These are phyloP conservation scores for Synergus japonicus DNA, from an alignment of 2,888 invertebrate genomes.

Conservation along the genomic window DNA sequence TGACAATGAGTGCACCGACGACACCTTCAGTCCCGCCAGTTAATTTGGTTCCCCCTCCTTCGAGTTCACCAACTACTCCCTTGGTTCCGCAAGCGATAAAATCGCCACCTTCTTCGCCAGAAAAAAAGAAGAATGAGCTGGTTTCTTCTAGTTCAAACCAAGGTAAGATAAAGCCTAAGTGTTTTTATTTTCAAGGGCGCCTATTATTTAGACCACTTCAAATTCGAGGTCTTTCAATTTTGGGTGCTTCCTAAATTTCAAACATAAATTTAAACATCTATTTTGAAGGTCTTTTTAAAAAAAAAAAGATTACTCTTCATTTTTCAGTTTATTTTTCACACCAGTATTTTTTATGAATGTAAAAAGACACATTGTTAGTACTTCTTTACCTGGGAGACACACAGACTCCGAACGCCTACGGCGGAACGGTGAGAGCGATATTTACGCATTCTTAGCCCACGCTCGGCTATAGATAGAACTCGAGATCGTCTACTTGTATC, in stretches of 20 bases:
- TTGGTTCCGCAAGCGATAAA: conserved; percentile 49
- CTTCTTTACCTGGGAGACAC: conserved; percentile 14
- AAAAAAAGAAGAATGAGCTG: conserved; percentile 24
- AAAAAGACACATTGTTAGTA: background rate
- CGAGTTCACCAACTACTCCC: conserved; percentile 71
- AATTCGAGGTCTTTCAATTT: background rate
- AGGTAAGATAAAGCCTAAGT: background rate
- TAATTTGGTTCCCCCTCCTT: conserved; percentile 59
- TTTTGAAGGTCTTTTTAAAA: background rate
- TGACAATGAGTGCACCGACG: conserved; percentile 73
- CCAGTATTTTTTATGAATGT: background rate
- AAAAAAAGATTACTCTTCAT: background rate
- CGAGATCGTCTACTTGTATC: conserved; percentile 60
- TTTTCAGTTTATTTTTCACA: background rate
- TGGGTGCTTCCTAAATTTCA: background rate
- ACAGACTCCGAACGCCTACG: conserved; percentile 58
- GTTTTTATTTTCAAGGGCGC: background rate
- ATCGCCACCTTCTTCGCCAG: conserved; percentile 15
- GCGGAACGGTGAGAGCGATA: conserved; percentile 65
- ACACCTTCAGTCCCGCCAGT: conserved; percentile 68
- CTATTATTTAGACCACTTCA: background rate
- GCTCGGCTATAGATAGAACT: conserved; percentile 71
- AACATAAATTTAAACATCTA: background rate
- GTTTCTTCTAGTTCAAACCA: background rate
- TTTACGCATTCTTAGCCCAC: conserved; percentile 75